A percentile compares a stretch with the other conserved stretches of the same genome.
phyloP scores from a whole-genome alignment of 2,113 vertebrate species.

The Myotis davidii region DNA sequence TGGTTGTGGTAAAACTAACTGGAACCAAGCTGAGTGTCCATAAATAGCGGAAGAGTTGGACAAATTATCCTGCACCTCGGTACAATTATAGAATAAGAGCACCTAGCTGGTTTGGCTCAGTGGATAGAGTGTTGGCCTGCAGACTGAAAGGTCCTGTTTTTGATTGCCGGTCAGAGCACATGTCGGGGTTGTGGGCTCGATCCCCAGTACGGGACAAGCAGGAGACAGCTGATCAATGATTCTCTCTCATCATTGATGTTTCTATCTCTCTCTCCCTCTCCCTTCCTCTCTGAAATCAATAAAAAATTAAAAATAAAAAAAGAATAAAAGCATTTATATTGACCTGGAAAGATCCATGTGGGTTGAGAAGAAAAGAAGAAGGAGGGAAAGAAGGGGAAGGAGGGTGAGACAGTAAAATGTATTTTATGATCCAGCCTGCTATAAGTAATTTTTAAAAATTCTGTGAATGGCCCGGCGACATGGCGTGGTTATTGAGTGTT shows the following conservation, averaged over 20 bases:
- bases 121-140: no score
- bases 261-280: no score
- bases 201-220: no score
- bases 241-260: no score
- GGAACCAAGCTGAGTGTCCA: not conserved
- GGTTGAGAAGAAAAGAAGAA: not conserved
- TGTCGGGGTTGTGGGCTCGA: no score
- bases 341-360: not conserved
- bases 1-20: not conserved
- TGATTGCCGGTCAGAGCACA: no score
- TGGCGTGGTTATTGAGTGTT: no score
- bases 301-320: not conserved
- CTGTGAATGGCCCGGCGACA: no score
- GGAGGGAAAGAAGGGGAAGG: not conserved
- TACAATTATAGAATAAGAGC: not conserved
- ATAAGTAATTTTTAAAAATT: not conserved
- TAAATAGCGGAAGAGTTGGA: not conserved
- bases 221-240: no score
- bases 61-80: not conserved
- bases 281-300: no score
- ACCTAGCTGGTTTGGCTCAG: no score
- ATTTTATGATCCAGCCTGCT: not conserved
- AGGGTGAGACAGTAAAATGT: not conserved
- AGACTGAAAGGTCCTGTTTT: no score
- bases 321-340: not conserved